A percentile compares a stretch with the other conserved stretches of the same genome.
Conservation (phyloP, 2,888 invertebrate species). For the Pseudeuparius sepicola region DNA sequence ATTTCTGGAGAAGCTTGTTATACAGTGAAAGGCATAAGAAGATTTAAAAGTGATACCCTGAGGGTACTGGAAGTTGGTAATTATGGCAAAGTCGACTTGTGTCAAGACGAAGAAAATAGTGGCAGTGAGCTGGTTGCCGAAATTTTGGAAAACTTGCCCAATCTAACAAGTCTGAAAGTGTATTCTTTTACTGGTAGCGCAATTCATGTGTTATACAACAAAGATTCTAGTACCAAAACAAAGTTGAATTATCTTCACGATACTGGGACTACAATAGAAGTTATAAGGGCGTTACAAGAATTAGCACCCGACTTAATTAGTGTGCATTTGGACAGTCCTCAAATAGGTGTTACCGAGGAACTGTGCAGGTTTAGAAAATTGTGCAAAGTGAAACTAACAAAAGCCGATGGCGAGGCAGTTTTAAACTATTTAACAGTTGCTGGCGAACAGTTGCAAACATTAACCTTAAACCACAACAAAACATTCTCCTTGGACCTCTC, state of each 20-base stretch:
- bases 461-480: slow-evolving; percentile 33
- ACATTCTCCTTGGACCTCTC: slow-evolving; percentile 31
- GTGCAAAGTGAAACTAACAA: slow-evolving; percentile 42
- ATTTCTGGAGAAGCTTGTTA: slow-evolving; percentile 63
- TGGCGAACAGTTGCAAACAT: slow-evolving; percentile 28
- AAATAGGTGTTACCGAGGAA: slow-evolving; percentile 42
- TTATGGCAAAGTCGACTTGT: slow-evolving; percentile 59
- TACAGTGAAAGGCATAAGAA: slow-evolving; percentile 52
- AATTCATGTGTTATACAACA: slow-evolving; percentile 45
- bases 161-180: slow-evolving; percentile 53
- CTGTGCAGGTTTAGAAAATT: slow-evolving; percentile 43
- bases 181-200: slow-evolving; percentile 60
- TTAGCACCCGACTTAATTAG: slow-evolving; percentile 55
- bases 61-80: slow-evolving; percentile 58
- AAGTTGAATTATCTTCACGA: slow-evolving; percentile 59
- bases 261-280: slow-evolving; percentile 49
- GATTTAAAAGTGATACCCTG: slow-evolving; percentile 41
- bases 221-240: slow-evolving; percentile 48
- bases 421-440: slow-evolving; percentile 45
- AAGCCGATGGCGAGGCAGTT: slow-evolving; percentile 42
- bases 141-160: slow-evolving; percentile 52
- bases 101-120: slow-evolving; percentile 36
- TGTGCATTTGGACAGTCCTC: slow-evolving; percentile 48
- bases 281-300: slow-evolving; percentile 48
- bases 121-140: slow-evolving; percentile 48